phyloP scores from a whole-genome alignment of 2,888 invertebrate species.

The Platycheirus albimanus region DNA sequence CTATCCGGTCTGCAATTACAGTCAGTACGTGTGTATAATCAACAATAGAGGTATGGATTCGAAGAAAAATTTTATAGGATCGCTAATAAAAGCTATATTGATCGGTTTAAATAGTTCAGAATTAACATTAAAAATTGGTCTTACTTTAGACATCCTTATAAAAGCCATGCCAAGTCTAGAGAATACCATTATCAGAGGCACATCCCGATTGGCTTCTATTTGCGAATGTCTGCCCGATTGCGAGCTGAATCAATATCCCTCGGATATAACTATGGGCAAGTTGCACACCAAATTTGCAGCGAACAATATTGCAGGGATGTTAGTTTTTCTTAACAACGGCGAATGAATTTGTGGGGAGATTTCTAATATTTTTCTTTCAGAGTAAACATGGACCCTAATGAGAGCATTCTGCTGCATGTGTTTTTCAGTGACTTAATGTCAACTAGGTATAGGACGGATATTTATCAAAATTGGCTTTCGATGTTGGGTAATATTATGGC shows the following conservation, averaged over 20 bases:
- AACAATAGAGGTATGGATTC: conserved; percentile 78
- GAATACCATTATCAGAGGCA: conserved; percentile 68
- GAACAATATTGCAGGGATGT: conserved; percentile 79
- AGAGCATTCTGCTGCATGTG: conserved; percentile 87
- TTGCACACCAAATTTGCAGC: conserved; percentile 83
- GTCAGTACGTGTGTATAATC: conserved; percentile 78
- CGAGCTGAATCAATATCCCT: conserved; percentile 85
- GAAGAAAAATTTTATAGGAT: too few relatives aligned
- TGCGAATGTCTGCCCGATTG: conserved; percentile 87
- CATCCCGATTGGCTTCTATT: conserved; percentile 19
- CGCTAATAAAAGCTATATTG: too few relatives aligned
- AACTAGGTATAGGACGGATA: conserved; percentile 86
- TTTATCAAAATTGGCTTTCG: conserved; percentile 88
- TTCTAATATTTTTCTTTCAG: conserved; percentile 77
- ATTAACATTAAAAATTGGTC: too few relatives aligned
- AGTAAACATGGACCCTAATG: conserved; percentile 82
- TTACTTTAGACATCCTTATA: conserved; percentile 76
- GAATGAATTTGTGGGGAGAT: background rate
- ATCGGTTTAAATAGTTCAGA: too few relatives aligned
- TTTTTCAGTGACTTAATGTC: conserved; percentile 89
- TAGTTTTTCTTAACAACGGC: conserved; percentile 76
- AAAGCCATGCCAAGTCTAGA: conserved; percentile 83
- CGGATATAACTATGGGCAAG: conserved; percentile 86
- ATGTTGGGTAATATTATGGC: conserved; percentile 86
- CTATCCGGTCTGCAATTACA: conserved; percentile 77